Evolutionary conservation across 2,888 invertebrate genomes (phyloP).

Genomic region (Xestia c-nigrum): DNA sequence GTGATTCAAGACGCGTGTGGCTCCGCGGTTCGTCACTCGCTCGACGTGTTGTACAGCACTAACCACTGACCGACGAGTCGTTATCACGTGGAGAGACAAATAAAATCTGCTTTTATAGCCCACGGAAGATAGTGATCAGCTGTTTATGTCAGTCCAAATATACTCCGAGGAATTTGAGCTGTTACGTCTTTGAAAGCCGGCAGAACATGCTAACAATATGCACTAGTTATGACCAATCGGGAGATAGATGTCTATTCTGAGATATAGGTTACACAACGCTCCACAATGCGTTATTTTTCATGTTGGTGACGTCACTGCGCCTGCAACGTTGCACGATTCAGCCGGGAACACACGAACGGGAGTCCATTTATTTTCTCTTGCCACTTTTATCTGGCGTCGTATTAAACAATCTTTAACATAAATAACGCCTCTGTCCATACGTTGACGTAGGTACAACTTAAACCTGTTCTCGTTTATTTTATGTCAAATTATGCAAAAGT

Average conservation of each 20-base stretch:
- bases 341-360: constrained; percentile 39
- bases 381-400: constrained; percentile 46
- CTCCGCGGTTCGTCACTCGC: constrained; percentile 42
- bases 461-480: constrained; percentile 73
- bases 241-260: constrained; percentile 61
- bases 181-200: background rate
- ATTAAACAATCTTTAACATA: constrained; percentile 56
- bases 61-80: constrained; percentile 41
- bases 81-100: constrained; percentile 47
- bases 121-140: constrained; percentile 46
- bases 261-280: constrained; percentile 62
- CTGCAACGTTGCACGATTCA: constrained; percentile 53
- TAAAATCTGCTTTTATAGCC: constrained; percentile 48
- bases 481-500: constrained; percentile 69
- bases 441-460: constrained; percentile 56
- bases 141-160: constrained; percentile 30
- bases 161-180: constrained; percentile 22
- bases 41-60: constrained; percentile 41
- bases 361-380: constrained; percentile 51
- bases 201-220: constrained; percentile 22
- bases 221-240: constrained; percentile 43
- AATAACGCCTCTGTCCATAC: constrained; percentile 50
- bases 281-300: constrained; percentile 62
- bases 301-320: constrained; percentile 60
- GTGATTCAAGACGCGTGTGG: constrained; percentile 45